Percentiles rank a stretch among this genome's conserved stretches.
Evolutionary conservation across 92 coral and sea anemone genomes (phyloP).

Genomic region (Parazoanthus swiftii): DNA sequence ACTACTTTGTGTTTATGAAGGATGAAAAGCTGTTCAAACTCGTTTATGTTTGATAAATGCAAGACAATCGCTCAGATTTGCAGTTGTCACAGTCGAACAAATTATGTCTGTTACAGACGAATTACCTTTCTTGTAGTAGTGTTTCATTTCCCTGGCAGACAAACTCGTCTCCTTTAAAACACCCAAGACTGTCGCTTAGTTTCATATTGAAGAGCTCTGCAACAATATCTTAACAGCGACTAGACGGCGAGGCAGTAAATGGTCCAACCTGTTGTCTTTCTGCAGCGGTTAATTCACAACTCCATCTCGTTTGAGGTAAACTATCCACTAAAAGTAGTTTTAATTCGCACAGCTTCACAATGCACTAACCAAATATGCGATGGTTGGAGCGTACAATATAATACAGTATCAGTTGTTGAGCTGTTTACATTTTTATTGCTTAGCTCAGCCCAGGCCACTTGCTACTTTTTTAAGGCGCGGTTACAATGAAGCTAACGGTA

Average conservation of each 20-base stretch:
- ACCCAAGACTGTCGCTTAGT: constrained; percentile 21
- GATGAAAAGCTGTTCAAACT: constrained; percentile 29
- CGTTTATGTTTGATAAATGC: constrained; percentile 10
- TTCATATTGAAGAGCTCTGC: constrained; percentile 36
- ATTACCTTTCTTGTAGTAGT: constrained; percentile 31
- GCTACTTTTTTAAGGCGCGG: neutral
- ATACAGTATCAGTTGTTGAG: neutral
- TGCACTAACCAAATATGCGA: neutral
- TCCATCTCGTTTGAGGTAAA: neutral
- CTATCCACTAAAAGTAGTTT: constrained; percentile 12
- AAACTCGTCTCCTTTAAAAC: constrained; percentile 27
- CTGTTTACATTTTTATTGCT: neutral
- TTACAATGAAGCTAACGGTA: neutral
- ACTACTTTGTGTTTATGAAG: constrained; percentile 11
- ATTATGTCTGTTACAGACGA: constrained; percentile 20
- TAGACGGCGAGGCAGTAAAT: constrained; percentile 14
- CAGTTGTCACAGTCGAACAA: constrained; percentile 27
- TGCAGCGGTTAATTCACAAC: no score
- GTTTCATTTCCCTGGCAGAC: constrained; percentile 41
- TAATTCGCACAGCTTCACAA: neutral
- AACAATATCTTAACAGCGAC: constrained; percentile 29
- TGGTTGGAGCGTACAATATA: no score
- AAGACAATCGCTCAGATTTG: constrained; percentile 34
- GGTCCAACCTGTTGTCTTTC: no score
- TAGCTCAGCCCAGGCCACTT: neutral